A percentile compares a stretch with the other conserved stretches of the same genome.
Evolutionary conservation across 2,888 invertebrate species (phyloP).

Genomic region (Watsonalla binaria): DNA sequence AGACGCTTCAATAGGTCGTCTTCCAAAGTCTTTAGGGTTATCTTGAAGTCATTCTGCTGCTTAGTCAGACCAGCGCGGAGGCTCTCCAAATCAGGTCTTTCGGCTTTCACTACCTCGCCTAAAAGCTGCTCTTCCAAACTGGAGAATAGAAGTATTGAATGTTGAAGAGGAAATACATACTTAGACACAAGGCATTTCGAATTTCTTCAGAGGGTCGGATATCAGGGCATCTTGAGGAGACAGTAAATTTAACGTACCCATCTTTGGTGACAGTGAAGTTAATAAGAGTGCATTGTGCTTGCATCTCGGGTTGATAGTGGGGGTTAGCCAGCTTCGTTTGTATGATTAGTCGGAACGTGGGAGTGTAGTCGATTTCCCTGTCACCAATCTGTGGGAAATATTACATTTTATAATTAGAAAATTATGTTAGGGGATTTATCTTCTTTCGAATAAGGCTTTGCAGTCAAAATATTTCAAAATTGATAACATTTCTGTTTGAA

Average conservation of each 20-base stretch:
- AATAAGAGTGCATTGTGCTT: conserved; percentile 96
- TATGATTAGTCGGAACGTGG: conserved; percentile 88
- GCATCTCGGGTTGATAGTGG: conserved; percentile 97
- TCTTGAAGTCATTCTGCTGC: conserved; percentile 96
- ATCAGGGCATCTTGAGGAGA: too few relatives aligned
- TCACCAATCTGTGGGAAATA: conserved; percentile 86
- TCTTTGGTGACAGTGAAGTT: conserved; percentile 97
- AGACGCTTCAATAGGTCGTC: conserved; percentile 92
- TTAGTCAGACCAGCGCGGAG: conserved; percentile 90
- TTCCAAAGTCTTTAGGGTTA: conserved; percentile 93
- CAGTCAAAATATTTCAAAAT: too few relatives aligned
- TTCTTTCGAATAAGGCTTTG: too few relatives aligned
- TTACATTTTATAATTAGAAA: background rate
- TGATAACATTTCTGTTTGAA: too few relatives aligned
- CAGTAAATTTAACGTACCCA: conserved; percentile 81
- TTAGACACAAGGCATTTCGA: too few relatives aligned
- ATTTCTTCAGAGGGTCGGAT: too few relatives aligned
- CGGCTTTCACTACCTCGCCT: conserved; percentile 95
- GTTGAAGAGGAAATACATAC: too few relatives aligned
- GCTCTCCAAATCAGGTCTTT: conserved; percentile 93
- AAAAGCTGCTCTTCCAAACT: conserved; percentile 93
- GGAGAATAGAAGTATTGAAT: conserved; percentile 4
- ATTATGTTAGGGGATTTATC: background rate
- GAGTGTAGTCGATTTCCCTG: conserved; percentile 93
- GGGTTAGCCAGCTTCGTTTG: conserved; percentile 97